Evolutionary conservation across 2,797 vertebrate genomes (phyloP).

Genomic region (Lindbergichthys nudifrons): DNA sequence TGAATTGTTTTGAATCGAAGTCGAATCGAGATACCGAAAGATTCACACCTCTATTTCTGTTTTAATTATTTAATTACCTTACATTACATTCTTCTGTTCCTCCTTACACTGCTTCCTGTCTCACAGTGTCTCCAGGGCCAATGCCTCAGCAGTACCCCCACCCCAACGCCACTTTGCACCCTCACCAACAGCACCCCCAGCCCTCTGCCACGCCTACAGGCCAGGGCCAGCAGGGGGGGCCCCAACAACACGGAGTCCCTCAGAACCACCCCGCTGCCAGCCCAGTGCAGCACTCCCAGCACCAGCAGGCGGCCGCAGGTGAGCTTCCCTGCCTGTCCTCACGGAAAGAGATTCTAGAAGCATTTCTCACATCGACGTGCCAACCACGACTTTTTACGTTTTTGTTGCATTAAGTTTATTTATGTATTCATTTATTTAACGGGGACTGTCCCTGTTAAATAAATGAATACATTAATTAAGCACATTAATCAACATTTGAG

Average conservation of each 20-base stretch:
- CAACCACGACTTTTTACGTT: no score
- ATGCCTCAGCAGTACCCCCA: constrained; percentile 97
- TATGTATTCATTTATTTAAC: no score
- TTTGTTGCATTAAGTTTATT: no score
- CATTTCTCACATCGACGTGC: no score
- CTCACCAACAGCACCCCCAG: constrained; percentile 94
- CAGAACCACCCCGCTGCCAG: constrained; percentile 93
- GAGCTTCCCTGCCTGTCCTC: neutral
- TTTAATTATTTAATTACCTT: neutral
- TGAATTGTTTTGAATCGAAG: no score
- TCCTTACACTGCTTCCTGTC: constrained; percentile 16
- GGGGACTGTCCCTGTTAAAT: no score
- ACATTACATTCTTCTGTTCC: neutral
- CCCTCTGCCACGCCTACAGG: constrained; percentile 97
- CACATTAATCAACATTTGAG: no score
- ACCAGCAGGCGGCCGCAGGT: constrained; percentile 89
- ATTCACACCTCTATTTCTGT: no score
- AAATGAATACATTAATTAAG: no score
- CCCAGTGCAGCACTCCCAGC: constrained; percentile 95
- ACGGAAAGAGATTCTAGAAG: no score
- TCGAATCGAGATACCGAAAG: no score
- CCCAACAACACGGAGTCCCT: constrained; percentile 89
- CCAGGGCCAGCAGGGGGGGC: constrained; percentile 90
- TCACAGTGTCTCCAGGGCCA: constrained; percentile 92
- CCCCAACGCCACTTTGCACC: constrained; percentile 92